Conservation (phyloP, 2,888 invertebrate genomes). For the Bugula neritina region DNA sequence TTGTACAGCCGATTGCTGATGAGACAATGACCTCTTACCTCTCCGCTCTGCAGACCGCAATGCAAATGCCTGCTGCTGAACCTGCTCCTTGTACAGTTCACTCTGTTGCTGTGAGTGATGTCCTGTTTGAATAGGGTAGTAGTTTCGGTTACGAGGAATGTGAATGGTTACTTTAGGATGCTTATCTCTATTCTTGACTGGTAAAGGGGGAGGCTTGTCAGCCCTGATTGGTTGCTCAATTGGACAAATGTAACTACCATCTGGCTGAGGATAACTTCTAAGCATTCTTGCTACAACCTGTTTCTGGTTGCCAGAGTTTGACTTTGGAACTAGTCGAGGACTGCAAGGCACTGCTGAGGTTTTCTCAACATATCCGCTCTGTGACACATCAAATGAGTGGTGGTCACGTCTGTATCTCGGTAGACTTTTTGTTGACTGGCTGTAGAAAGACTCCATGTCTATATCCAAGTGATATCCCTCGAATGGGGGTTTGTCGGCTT, state of each 20-base stretch:
- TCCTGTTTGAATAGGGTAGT: background rate
- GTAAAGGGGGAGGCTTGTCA: slow-evolving; percentile 3
- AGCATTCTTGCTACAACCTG: background rate
- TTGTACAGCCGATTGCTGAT: background rate
- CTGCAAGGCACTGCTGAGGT: background rate
- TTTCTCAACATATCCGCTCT: background rate
- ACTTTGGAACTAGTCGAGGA: slow-evolving; percentile 1
- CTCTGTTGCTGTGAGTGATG: background rate
- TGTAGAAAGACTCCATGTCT: slow-evolving; percentile 7
- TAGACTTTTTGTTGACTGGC: slow-evolving; percentile 2
- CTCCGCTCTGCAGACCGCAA: background rate
- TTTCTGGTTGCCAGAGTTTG: background rate
- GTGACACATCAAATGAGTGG: background rate
- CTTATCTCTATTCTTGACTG: background rate
- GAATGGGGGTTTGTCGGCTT: background rate
- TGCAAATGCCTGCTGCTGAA: background rate
- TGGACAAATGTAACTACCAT: slow-evolving; percentile 20
- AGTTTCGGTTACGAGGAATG: background rate
- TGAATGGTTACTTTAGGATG: background rate
- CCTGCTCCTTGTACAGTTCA: background rate
- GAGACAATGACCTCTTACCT: background rate
- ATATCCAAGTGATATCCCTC: slow-evolving; percentile 23
- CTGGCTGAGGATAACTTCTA: slow-evolving; percentile 23
- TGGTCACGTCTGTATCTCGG: background rate
- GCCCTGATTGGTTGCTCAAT: background rate